These are phyloP conservation scores for Aythya baeri DNA, from an alignment of 2,113 vertebrate genomes.

Conservation along the genomic window DNA sequence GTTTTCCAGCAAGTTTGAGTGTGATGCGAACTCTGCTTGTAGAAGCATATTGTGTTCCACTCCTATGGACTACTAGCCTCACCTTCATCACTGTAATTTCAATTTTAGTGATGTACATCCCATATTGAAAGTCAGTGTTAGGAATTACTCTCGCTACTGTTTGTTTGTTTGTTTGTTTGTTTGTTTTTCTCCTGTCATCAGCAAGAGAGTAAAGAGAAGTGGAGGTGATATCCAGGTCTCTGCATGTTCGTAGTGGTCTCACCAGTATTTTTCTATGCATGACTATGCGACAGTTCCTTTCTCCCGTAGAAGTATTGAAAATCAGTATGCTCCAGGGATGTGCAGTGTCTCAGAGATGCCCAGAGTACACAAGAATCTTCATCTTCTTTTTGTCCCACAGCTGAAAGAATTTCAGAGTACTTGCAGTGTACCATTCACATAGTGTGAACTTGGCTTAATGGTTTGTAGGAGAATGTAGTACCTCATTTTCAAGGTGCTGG, in stretches of 20 bases:
- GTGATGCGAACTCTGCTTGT: background rate
- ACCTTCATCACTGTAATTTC: background rate
- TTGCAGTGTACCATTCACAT: background rate
- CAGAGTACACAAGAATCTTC: background rate
- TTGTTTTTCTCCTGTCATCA: background rate
- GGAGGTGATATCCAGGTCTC: background rate
- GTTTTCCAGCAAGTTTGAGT: accelerated
- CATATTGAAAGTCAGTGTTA: background rate
- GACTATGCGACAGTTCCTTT: background rate
- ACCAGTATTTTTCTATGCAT: background rate
- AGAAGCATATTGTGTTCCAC: background rate
- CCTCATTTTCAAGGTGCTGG: background rate
- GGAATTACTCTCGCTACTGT: background rate
- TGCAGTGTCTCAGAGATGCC: background rate
- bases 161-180: background rate
- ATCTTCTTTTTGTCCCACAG: background rate
- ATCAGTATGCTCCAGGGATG: accelerated
- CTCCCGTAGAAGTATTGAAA: background rate
- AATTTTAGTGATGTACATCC: background rate
- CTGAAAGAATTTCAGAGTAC: background rate
- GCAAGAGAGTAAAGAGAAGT: background rate
- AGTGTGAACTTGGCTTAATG: accelerated
- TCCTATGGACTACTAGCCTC: background rate
- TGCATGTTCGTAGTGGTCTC: background rate
- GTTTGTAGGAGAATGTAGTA: background rate